phyloP scores from a whole-genome alignment of 2,113 vertebrate genomes.

The Hoplias malabaricus region DNA sequence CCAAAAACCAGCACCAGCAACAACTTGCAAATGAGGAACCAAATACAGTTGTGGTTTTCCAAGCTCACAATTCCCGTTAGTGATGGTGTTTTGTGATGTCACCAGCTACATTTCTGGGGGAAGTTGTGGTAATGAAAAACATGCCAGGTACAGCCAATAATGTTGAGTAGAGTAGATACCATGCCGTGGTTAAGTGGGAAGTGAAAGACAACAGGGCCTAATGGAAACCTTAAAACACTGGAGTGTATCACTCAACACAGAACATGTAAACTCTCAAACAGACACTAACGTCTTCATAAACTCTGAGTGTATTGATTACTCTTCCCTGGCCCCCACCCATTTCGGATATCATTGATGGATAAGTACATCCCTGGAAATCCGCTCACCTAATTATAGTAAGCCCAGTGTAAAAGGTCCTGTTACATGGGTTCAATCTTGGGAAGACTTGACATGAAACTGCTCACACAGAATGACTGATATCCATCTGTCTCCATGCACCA shows the following conservation, averaged over 20 bases:
- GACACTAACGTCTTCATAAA: background rate
- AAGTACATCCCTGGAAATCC: background rate
- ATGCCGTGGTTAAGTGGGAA: no score
- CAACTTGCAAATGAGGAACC: no score
- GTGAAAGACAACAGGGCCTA: no score
- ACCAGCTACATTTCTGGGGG: no score
- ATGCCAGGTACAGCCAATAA: no score
- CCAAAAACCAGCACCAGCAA: no score
- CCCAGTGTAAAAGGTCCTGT: conserved; percentile 13
- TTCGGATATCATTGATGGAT: conserved; percentile 30
- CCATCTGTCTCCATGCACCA: background rate
- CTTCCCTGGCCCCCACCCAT: background rate
- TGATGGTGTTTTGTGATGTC: no score
- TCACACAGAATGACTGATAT: background rate
- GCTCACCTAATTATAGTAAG: background rate
- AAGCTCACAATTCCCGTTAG: no score
- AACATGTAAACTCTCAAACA: background rate
- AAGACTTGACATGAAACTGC: conserved; percentile 8
- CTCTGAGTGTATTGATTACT: conserved; percentile 1
- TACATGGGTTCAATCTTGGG: conserved; percentile 14
- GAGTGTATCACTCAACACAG: background rate
- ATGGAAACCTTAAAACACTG: background rate
- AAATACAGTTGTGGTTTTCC: no score
- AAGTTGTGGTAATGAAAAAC: no score
- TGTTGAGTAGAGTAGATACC: no score